A percentile compares a stretch with the other conserved stretches of the same genome.
phyloP scores from a whole-genome alignment of 2,113 vertebrate species.

The Alectura lathami region DNA sequence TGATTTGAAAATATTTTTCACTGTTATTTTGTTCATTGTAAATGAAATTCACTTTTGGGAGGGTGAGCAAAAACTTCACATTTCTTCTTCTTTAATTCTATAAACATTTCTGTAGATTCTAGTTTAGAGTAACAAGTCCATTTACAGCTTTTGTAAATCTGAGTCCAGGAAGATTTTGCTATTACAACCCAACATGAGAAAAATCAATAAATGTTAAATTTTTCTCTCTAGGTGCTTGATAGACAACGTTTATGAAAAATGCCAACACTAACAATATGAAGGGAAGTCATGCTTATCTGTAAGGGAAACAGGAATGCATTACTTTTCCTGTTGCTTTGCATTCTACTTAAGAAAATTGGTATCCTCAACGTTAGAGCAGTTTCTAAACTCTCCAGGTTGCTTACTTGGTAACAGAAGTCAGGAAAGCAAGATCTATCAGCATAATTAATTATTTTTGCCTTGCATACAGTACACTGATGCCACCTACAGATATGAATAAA shows the following conservation, averaged over 20 bases:
- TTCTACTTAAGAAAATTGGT: conserved; percentile 35
- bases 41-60: neutral
- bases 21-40: neutral
- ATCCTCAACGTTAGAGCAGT: neutral
- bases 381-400: neutral
- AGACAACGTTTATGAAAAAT: conserved; percentile 49
- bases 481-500: conserved; percentile 70
- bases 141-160: conserved; percentile 32
- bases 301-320: neutral
- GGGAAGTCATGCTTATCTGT: conserved; percentile 2
- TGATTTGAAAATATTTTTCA: neutral
- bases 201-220: conserved; percentile 43
- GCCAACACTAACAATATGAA: conserved; percentile 16
- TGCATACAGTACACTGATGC: conserved; percentile 69
- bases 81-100: neutral
- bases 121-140: neutral
- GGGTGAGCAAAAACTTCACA: neutral
- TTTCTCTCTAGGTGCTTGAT: conserved; percentile 1
- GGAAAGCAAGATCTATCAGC: neutral
- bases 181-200: conserved; percentile 1
- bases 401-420: neutral
- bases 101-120: neutral
- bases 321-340: neutral
- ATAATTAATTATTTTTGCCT: neutral
- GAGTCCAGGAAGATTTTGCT: conserved; percentile 11